A percentile compares a stretch with the other conserved stretches of the same genome.
Evolutionary conservation across 2,888 invertebrate genomes (phyloP).

Genomic region (Sinodicranocentrus sp.): DNA sequence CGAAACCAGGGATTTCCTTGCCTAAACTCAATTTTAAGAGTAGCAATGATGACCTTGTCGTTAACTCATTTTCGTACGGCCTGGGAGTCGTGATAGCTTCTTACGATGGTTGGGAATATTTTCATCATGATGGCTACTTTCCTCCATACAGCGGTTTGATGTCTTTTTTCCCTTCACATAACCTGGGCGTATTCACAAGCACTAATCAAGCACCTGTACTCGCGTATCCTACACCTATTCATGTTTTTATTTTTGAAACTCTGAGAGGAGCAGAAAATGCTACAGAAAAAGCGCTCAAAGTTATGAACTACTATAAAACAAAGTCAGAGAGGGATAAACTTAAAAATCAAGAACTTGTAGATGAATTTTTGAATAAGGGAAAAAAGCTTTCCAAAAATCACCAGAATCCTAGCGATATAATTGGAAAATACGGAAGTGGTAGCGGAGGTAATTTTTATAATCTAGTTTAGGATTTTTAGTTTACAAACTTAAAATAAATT

Average conservation of each 20-base stretch:
- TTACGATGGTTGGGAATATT: conserved; percentile 44
- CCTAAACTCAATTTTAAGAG: not conserved
- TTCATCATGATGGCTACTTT: conserved; percentile 59
- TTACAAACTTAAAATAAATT: no score
- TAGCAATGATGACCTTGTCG: not conserved
- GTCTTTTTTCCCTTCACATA: conserved; percentile 45
- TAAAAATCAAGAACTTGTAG: not conserved
- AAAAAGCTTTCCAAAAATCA: not conserved
- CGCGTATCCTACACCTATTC: not conserved
- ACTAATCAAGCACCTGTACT: conserved; percentile 13
- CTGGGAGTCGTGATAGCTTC: conserved; percentile 8
- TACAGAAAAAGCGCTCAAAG: not conserved
- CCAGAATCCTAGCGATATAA: not conserved
- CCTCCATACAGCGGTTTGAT: conserved; percentile 42
- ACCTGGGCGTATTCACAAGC: conserved; percentile 45
- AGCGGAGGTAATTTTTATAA: not conserved
- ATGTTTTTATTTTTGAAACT: conserved; percentile 27
- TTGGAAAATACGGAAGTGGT: conserved; percentile 30
- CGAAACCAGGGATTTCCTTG: not conserved
- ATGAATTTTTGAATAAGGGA: not conserved
- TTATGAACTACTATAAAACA: not conserved
- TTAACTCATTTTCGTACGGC: conserved; percentile 14
- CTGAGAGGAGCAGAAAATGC: conserved; percentile 19
- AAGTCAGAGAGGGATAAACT: not conserved
- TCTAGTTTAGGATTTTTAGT: no score